Evolutionary conservation across 2,888 invertebrate genomes (phyloP), one percentile per base, ranked within the genome.

Genomic region (Microchrysa polita): DNA sequence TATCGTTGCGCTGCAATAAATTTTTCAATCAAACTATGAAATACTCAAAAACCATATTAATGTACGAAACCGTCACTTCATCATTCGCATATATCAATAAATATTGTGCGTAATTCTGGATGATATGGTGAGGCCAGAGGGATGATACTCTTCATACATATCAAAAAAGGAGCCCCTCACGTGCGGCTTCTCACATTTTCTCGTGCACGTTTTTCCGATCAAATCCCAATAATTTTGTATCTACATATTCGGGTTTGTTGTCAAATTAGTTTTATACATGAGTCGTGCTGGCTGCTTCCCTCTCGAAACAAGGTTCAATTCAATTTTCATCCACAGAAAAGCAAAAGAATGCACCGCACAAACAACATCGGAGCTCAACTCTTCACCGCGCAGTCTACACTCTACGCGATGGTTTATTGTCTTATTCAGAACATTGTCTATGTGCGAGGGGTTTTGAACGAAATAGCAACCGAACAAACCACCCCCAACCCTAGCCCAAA

Each of bases 21-120:
- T n/a, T 77, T 77, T 78, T 76, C 78, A 78, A 77, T 78, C 77
- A 75, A 77, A 75, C 42, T 12, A 63, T 23, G 42, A 63, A 63
- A 63, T 63, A 63, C 40, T 18, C 42, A n/a, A n/a, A 63, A 63
- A 18, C 44, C 44, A 23, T 16, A 18, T 42, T 40, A 27, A 27
- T 10, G n/a, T 59, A 27, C 57, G 55, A n/a, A 34, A 34, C 4
- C 27, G 27, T 34, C 27, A 34, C 27, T 34, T 34, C 27, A 34
- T 34, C 27, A 34, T 34, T 34, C 27, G 27, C 27, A 34, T 48
- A 48, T 48, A n/a, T 48, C 48, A 48, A n/a, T 12, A 9, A 42
- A 42, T 9, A 42, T n/a, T 48, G 14, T 48, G 48, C 12, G 12
- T 42, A n/a, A 42, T 42, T 7, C 42, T 42, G 16, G 48, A n/a